A percentile compares a stretch with the other conserved stretches of the same genome.
Conservation (phyloP, 2,797 vertebrate species). For the Rousettus madagascariensis region DNA sequence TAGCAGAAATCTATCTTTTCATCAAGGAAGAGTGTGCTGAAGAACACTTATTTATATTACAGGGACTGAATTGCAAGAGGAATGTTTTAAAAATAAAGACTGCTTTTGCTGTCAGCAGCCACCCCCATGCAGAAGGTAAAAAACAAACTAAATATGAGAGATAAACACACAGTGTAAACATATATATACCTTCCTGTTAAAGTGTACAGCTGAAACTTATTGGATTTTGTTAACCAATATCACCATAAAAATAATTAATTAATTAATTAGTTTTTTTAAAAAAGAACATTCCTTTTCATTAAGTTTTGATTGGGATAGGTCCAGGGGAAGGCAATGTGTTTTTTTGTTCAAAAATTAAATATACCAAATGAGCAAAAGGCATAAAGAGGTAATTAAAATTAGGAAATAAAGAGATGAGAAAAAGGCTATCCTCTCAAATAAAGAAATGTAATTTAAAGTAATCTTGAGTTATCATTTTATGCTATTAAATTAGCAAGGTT, state of each 20-base stretch:
- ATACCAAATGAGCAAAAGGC: slow-evolving; percentile 13
- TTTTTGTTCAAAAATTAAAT: slow-evolving; percentile 49
- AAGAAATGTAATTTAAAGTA: slow-evolving; percentile 48
- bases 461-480: neutral
- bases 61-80: neutral
- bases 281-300: slow-evolving; percentile 37
- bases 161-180: too few species aligned
- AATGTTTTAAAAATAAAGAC: slow-evolving; percentile 51
- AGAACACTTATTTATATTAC: slow-evolving; percentile 47
- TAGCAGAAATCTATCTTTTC: slow-evolving; percentile 32
- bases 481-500: neutral
- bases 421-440: neutral
- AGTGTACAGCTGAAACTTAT: too few species aligned
- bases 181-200: too few species aligned
- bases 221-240: too few species aligned
- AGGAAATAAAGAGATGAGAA: slow-evolving; percentile 42
- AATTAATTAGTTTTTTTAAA: too few species aligned
- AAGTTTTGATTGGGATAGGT: neutral
- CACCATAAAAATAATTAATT: too few species aligned
- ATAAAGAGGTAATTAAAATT: slow-evolving; percentile 38
- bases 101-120: neutral
- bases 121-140: slow-evolving; percentile 6
- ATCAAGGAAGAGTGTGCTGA: slow-evolving; percentile 22
- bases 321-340: neutral
- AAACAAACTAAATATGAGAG: neutral